Conservation (phyloP, 2,888 invertebrate genomes). For the Drosophila imparisetae region DNA sequence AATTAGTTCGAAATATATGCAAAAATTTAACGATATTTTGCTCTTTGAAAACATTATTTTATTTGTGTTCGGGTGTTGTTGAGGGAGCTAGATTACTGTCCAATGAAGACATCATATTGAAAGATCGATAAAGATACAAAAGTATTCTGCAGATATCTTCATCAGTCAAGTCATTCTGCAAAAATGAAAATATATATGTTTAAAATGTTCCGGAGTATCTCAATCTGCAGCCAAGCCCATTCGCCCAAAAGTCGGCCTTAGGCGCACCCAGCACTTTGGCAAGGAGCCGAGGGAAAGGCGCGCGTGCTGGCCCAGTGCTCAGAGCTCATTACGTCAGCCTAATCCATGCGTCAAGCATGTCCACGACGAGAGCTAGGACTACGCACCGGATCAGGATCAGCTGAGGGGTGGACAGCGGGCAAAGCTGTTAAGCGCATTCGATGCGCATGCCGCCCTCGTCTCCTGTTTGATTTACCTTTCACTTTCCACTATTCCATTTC, state of each 20-base stretch:
- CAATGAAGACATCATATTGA: not conserved
- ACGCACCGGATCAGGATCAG: not conserved
- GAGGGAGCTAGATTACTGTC: not conserved
- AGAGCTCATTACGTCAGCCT: constrained; percentile 66
- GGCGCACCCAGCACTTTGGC: constrained; percentile 17
- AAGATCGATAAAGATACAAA: not conserved
- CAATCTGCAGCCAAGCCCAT: constrained; percentile 33
- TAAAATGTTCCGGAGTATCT: not conserved
- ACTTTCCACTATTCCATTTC: constrained; percentile 5
- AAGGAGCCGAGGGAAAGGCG: constrained; percentile 4
- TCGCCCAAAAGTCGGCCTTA: not conserved
- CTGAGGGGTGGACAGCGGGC: constrained; percentile 16
- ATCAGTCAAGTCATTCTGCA: constrained; percentile 3
- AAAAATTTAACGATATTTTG: not conserved
- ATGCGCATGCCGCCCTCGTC: constrained; percentile 64
- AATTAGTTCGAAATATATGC: not conserved
- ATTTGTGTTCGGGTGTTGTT: constrained; percentile 4
- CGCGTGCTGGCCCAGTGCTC: constrained; percentile 59
- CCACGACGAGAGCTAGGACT: constrained; percentile 23
- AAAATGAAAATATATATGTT: not conserved
- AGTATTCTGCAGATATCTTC: not conserved
- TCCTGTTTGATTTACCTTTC: constrained; percentile 15
- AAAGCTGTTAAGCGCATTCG: constrained; percentile 76
- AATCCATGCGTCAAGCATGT: constrained; percentile 62
- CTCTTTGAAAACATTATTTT: constrained; percentile 11